These are phyloP conservation scores for Pipistrellus kuhlii DNA, from an alignment of 2,797 vertebrate species.

Conservation along the genomic window DNA sequence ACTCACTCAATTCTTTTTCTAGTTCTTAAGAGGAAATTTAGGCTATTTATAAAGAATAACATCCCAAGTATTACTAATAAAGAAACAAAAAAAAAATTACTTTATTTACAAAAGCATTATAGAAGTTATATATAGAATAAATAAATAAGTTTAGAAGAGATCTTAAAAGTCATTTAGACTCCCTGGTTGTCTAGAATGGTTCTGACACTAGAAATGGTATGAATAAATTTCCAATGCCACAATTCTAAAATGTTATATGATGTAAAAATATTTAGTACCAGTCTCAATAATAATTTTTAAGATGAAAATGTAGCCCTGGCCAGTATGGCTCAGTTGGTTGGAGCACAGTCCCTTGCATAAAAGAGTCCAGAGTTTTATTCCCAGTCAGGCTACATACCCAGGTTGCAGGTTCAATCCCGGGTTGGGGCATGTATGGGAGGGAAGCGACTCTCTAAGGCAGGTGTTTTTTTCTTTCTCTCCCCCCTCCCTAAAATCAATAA, in stretches of 20 bases:
- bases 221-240: slow-evolving; percentile 32
- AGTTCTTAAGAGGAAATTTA: slow-evolving; percentile 55
- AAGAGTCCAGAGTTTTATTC: background rate
- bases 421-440: background rate
- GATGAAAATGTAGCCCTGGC: background rate
- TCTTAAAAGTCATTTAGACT: slow-evolving; percentile 45
- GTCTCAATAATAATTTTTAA: slow-evolving; percentile 29
- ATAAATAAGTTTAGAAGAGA: slow-evolving; percentile 41
- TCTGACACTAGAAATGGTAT: slow-evolving; percentile 46
- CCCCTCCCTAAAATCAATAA: background rate
- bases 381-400: background rate
- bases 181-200: background rate
- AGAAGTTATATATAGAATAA: slow-evolving; percentile 50
- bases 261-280: slow-evolving; percentile 14
- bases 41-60: slow-evolving; percentile 9
- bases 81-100: slow-evolving; percentile 35
- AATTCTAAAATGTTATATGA: slow-evolving; percentile 22
- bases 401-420: background rate
- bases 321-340: background rate
- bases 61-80: slow-evolving; percentile 36
- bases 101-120: slow-evolving; percentile 59
- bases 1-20: slow-evolving; percentile 45
- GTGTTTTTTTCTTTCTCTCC: background rate
- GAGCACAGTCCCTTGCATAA: background rate
- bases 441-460: background rate